phyloP scores from a whole-genome alignment of 1,140 invertebrate species.

The Charaxes varanes region DNA sequence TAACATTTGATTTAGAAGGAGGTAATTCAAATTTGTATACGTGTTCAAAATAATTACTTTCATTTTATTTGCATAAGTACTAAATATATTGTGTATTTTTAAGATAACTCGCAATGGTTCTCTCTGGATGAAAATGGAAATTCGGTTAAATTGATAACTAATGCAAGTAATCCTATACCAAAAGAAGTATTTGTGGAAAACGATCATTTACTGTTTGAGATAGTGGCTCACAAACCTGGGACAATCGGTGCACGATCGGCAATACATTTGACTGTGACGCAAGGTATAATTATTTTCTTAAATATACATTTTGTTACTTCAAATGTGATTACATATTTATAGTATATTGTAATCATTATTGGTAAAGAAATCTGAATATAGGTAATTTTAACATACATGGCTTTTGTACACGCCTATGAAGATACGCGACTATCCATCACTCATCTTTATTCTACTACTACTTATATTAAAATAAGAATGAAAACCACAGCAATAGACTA shows the following conservation, averaged over 20 bases:
- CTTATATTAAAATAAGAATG: no score
- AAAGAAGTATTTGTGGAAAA: conserved; percentile 26
- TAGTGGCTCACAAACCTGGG: conserved; percentile 32
- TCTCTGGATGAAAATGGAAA: conserved; percentile 10
- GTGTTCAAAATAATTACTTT: not conserved
- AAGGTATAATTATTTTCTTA: conserved; percentile 21
- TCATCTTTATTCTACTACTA: no score
- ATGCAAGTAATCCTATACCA: conserved; percentile 16
- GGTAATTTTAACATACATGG: no score
- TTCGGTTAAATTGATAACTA: conserved; percentile 13
- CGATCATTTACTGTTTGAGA: conserved; percentile 23
- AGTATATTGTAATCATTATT: no score
- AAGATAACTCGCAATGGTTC: conserved; percentile 20
- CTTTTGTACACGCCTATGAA: no score
- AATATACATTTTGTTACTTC: not conserved
- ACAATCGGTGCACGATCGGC: conserved; percentile 14
- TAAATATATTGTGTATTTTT: not conserved
- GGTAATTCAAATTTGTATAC: conserved; percentile 22
- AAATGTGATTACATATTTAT: not conserved
- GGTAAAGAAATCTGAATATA: no score
- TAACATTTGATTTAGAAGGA: conserved; percentile 34
- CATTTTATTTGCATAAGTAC: not conserved
- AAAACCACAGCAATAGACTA: no score
- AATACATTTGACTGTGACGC: conserved; percentile 28
- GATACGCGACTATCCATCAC: no score